Base-by-base conservation (phyloP, 2,888 invertebrate species). In the Pristionchus maxplancki region DNA sequence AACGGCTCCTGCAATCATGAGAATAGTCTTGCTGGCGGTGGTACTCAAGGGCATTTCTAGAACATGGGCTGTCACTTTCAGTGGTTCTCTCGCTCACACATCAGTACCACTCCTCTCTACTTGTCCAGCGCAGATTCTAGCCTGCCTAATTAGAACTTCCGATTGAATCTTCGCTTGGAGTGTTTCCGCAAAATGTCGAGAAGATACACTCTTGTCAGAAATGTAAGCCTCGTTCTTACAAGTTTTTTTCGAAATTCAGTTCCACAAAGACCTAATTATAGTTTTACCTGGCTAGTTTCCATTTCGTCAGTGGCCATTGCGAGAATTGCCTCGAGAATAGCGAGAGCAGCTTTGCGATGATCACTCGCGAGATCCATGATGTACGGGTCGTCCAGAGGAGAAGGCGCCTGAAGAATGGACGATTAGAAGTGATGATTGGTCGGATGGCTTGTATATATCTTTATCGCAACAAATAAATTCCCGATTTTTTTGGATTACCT, bases 81-180 rank as follows among this genome's bases (percentile, higher is more conserved):
- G 58, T n/a, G 24, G 24, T 44, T n/a, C 58, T 58, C 20, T 20
- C 24, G 20, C 58, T 58, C 9, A 58, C 58, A 58, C 58, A 58
- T 58, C 58, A 58, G 58, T 9, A 24, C 24, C n/a, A 58, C 58
- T 58, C n/a, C 9, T n/a, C 58, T 58, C 58, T n/a, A 58, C 71
- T 64, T 71, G 71, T 71, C 71, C 20, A 71, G 40, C 37, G 20
- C 71, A 71, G 71, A 71, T 71, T 67, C 28, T 67, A 67, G 67
- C 15, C 28, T 58, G 20, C 24, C 58, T 67, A 67, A 34, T 67
- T 34, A 67, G 67, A 67, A 67, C 67, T 34, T 58, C 58, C 58
- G 58, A 58, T 58, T 58, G 58, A 58, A 58, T 58, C 58, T 58
- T 58, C 58, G n/a, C n/a, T 53, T 58, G 24, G 58, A 58, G n/a